Evolutionary conservation across 1,140 invertebrate species (phyloP), one percentile per base, ranked within the genome.

Genomic region (Mylabris phalerata): DNA sequence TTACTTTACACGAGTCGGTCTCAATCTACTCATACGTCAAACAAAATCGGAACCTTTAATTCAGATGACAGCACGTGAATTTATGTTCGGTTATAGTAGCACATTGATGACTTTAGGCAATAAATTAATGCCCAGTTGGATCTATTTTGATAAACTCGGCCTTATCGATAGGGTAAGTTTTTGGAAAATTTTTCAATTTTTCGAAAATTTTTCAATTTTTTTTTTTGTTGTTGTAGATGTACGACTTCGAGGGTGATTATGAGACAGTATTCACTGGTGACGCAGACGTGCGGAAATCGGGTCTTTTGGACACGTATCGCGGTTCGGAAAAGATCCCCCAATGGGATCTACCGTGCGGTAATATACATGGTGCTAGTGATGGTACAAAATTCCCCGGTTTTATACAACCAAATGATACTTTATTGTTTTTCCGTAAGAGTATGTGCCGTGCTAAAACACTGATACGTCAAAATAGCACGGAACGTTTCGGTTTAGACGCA

Each of bases 31-130:
- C 0, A 84, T 91, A 10, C 70, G 75, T 2, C 78, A 86, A 48
- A 87, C 85, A 0, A 77, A 86, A 11, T 79, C 82, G 1, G 73
- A 84, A 50, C 86, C 88, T 0, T 72, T 92, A 10, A 82, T 87
- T 0, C 71, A 78, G 65, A 90, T 90, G 85, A 90, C 88, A 0
- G 88, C 88, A 0, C 82, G 75, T 52, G 88, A 91, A 70, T 92
- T 92, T 69, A 91, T 91, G 88, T 91, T 91, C 67, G 88, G 87
- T 0, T 89, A 88, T 73, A 71, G 84, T 55, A 86, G 85, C 1
- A 73, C 84, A 2, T 72, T 92, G 38, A 84, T 90, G 67, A 86
- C 84, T 0, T 66, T 92, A 24, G 89, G 89, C 0, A 88, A 90
- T 69, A 84, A 81, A 2, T 79, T 91, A 55, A 76, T 91, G 76